Evolutionary conservation across 2,888 invertebrate genomes (phyloP).

Genomic region (Drosophila buzzatii): DNA sequence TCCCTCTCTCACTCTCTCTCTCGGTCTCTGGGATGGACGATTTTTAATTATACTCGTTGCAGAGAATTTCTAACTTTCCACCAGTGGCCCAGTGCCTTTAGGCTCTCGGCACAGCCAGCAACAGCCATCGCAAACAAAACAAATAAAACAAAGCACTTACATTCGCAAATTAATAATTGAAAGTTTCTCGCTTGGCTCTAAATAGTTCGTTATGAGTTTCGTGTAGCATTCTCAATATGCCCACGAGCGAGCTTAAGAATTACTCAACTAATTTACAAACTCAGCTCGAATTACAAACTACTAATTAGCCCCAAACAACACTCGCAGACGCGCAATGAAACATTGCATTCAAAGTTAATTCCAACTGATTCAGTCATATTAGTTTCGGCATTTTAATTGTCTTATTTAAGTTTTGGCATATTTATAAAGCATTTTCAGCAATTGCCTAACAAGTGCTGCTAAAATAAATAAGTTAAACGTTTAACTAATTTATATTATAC

Average conservation of each 20-base stretch:
- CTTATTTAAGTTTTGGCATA: not conserved
- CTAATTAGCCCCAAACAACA: not conserved
- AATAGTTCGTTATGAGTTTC: constrained; percentile 21
- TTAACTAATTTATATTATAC: too few relatives aligned
- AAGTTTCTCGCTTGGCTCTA: constrained; percentile 21
- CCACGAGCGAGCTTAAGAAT: constrained; percentile 3
- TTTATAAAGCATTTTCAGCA: not conserved
- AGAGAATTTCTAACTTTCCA: constrained; percentile 31
- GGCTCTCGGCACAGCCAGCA: constrained; percentile 11
- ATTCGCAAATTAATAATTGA: constrained; percentile 31
- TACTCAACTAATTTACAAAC: not conserved
- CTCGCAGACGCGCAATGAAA: not conserved
- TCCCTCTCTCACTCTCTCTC: not conserved
- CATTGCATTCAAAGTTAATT: not conserved
- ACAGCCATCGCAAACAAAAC: constrained; percentile 13
- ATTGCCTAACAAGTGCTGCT: too few relatives aligned
- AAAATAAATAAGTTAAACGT: too few relatives aligned
- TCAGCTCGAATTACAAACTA: not conserved
- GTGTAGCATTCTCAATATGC: constrained; percentile 11
- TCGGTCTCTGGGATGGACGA: not conserved
- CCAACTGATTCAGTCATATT: not conserved
- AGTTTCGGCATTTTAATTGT: not conserved
- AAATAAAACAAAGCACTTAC: constrained; percentile 20
- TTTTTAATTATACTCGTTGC: constrained; percentile 39
- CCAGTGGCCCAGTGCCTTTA: constrained; percentile 2